These are phyloP conservation scores for Solenodon paradoxus DNA, from an alignment of 2,113 vertebrate genomes.

Conservation along the genomic window DNA sequence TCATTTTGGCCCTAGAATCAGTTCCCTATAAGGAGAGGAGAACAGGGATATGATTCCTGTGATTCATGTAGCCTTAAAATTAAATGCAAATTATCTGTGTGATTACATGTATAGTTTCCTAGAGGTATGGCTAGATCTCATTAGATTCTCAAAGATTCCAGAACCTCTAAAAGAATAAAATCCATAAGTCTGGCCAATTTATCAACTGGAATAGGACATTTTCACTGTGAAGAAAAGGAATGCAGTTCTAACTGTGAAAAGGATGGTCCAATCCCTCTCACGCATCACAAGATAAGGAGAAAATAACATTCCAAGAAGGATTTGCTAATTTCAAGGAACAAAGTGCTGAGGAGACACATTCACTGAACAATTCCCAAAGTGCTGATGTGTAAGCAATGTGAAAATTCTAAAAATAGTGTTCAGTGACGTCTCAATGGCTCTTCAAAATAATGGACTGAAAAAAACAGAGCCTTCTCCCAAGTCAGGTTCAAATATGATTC, in stretches of 20 bases:
- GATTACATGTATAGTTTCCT: neutral
- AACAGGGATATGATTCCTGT: neutral
- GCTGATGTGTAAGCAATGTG: constrained; percentile 56
- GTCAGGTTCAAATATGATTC: neutral
- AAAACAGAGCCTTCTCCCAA: neutral
- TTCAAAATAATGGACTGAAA: constrained; percentile 45
- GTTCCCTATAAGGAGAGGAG: neutral
- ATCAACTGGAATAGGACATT: neutral
- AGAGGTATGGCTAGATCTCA: neutral
- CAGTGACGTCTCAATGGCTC: constrained; percentile 44
- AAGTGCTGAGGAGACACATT: constrained; percentile 42
- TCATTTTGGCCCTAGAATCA: neutral
- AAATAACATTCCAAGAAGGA: constrained; percentile 19
- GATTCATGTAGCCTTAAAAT: neutral
- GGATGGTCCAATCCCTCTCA: neutral
- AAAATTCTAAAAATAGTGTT: constrained; percentile 65
- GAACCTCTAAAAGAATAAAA: neutral
- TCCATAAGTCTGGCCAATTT: neutral
- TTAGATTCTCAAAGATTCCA: neutral
- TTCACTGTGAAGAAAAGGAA: neutral
- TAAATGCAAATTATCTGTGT: neutral
- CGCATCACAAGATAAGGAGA: neutral
- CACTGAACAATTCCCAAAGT: constrained; percentile 66
- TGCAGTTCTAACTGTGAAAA: neutral
- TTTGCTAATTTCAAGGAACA: constrained; percentile 58